Conservation (phyloP, 2,888 invertebrate genomes). For the Melanotus villosus region DNA sequence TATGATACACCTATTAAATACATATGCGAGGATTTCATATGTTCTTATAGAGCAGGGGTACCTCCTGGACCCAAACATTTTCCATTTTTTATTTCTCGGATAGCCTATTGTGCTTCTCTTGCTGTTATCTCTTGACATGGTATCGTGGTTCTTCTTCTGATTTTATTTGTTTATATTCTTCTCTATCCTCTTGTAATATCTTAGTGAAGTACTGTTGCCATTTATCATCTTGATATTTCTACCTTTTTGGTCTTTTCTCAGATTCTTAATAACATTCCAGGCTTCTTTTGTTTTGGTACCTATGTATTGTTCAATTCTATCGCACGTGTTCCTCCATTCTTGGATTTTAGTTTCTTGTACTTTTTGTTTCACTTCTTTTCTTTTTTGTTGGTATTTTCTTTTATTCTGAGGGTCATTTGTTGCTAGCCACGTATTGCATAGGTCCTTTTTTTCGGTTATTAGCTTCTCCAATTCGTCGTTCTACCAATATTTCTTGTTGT, state of each 20-base stretch:
- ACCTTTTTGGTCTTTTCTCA: too few relatives aligned
- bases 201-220: not conserved
- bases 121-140: not conserved
- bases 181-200: not conserved
- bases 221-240: too few relatives aligned
- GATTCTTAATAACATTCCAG: not conserved
- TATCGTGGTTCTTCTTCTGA: not conserved
- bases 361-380: not conserved
- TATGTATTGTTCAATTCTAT: too few relatives aligned
- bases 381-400: not conserved
- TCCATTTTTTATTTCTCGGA: not conserved
- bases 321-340: not conserved
- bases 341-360: not conserved
- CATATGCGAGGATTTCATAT: too few relatives aligned
- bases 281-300: too few relatives aligned
- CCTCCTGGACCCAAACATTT: not conserved
- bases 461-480: not conserved
- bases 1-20: too few relatives aligned
- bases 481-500: not conserved
- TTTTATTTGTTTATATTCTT: not conserved
- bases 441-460: not conserved
- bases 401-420: conserved; percentile 5
- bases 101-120: too few relatives aligned
- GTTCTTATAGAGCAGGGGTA: too few relatives aligned
- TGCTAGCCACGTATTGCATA: not conserved